Evolutionary conservation across 2,113 vertebrate genomes (phyloP).

Genomic region (Ptilonorhynchus violaceus): DNA sequence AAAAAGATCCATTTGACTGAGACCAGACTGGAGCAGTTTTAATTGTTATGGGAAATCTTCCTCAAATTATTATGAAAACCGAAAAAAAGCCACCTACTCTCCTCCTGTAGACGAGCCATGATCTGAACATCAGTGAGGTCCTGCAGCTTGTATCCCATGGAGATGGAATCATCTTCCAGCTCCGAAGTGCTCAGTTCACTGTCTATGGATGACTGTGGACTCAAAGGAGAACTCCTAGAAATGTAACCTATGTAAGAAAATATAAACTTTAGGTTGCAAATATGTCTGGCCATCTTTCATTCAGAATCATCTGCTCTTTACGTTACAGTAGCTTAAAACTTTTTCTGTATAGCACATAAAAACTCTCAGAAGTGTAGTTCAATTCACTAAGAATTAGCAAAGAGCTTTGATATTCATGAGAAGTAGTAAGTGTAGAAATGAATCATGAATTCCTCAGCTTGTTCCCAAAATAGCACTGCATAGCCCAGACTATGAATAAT

Average conservation of each 20-base stretch:
- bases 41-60: not conserved
- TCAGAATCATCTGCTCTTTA: not conserved
- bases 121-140: constrained; percentile 98
- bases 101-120: constrained; percentile 97
- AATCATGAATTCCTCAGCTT: not conserved
- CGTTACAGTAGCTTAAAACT: not conserved
- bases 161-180: constrained; percentile 89
- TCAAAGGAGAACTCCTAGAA: constrained; percentile 83
- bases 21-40: not conserved
- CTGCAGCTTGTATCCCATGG: constrained; percentile 96
- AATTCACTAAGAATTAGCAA: not conserved
- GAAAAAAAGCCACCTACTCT: constrained; percentile 82
- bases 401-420: not conserved
- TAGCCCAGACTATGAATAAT: not conserved
- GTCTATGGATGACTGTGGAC: constrained; percentile 94
- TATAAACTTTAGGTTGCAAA: not conserved
- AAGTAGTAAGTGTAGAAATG: not conserved
- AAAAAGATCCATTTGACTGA: not conserved
- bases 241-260: constrained; percentile 72
- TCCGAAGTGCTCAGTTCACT: constrained; percentile 91
- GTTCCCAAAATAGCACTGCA: not conserved
- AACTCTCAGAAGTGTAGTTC: not conserved
- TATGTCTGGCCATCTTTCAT: not conserved
- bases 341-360: not conserved
- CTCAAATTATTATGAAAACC: not conserved